Evolutionary conservation across 2,797 vertebrate species (phyloP), one percentile per base, ranked within the genome.

Genomic region (Ctenosaura bakeri): DNA sequence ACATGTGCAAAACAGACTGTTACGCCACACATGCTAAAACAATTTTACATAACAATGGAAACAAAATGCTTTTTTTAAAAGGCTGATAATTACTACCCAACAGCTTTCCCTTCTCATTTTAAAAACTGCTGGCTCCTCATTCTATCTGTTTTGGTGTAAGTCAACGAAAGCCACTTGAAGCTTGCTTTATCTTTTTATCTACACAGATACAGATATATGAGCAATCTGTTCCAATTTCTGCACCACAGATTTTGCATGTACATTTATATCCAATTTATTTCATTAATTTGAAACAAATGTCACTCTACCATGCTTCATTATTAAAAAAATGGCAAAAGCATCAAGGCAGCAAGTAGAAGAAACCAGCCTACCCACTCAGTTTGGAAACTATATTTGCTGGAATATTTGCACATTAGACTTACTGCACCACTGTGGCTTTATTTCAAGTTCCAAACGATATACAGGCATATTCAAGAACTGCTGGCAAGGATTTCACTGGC

Each of bases 1-100:
- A 97, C 98, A 98, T 97, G 97, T 98, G 98, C 95, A 96, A 95
- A 97, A 97, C 97, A 98, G 97, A 98, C 94, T 96, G 96, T 95
- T 97, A 95, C 85, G 96, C 90, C 92, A 97, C 95, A 95, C 92
- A 96, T 8, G 89, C 93, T 74, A 95, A 95, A 95, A 94, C 92
- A 92, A 96, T 96, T 97, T 97, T 97, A 94, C 88, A 90, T 95
- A 96, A 97, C 94, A 97, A 97, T 77, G 95, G 91, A 94, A 95
- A 95, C 35, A 94, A 90, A 87, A 90, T 29, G 90, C 52, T 93
- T 94, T 93, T 91, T 73, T 93, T 29, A 26, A 69, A 32, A 74
- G 54, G 92, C 56, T 95, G 93, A 92, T 94, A 95, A 90, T 93
- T 93, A 92, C 91, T 86, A 74, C 74, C 87, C 86, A 71, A 59